Conservation (phyloP, 2,888 invertebrate species). For the Rotaria magnacalcarata region DNA sequence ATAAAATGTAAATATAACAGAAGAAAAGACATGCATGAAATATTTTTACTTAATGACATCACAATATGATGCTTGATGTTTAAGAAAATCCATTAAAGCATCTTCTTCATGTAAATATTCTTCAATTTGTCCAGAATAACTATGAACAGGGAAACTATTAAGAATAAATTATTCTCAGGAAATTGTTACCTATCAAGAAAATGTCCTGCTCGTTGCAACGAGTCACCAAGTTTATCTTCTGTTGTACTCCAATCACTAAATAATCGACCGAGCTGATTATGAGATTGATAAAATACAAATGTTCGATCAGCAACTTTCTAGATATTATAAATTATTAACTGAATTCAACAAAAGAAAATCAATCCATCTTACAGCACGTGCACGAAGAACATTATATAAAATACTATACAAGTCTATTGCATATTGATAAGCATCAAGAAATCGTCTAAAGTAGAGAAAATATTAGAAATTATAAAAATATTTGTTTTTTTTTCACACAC, state of each 20-base stretch:
- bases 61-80: constrained; percentile 30
- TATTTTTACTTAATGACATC: constrained; percentile 4
- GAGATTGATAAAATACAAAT: background rate
- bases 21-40: background rate
- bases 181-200: background rate
- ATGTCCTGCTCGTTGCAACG: constrained; percentile 19
- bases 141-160: background rate
- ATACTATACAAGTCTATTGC: background rate
- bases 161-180: background rate
- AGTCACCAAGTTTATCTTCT: constrained; percentile 35
- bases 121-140: constrained; percentile 29
- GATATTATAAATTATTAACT: too few relatives aligned
- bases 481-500: background rate
- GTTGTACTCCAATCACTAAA: constrained; percentile 13
- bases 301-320: constrained; percentile 13
- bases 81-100: constrained; percentile 20
- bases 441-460: background rate
- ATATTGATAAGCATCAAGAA: constrained; percentile 21
- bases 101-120: constrained; percentile 26
- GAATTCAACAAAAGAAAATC: too few relatives aligned
- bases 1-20: background rate
- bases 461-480: background rate
- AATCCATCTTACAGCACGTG: background rate
- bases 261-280: constrained; percentile 21
- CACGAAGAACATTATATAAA: background rate